Base-by-base conservation (phyloP, 2,113 vertebrate genomes). In the Synchiropus splendidus region DNA sequence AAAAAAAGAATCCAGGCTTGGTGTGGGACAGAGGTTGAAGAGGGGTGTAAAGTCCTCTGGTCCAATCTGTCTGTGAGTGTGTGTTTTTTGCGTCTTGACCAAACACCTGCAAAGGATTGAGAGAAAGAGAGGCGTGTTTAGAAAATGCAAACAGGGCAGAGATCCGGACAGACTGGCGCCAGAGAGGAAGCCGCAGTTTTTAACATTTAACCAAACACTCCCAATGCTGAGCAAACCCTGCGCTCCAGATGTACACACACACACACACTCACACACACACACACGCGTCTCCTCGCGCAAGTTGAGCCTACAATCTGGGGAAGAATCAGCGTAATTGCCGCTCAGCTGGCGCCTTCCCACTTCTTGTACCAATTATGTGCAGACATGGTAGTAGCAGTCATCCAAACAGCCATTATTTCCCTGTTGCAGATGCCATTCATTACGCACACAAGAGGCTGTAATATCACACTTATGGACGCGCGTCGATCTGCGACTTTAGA, bases 31-130 rank as follows among this genome's bases (percentile, higher is more conserved):
- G 67, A 59, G 70, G 67, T 48, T 52, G 63, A 48, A 47, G 43
- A 17, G 4, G 36, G 30, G 13, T 75, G 82, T 86, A 81, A 72
- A 83, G 68, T 85, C 81, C 78, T 79, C 72, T 72, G 78, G 82
- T 85, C 84, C 81, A 70, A 75, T 27, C 4, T 45, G 31, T 33
- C 17, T 34, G 6, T 44, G 21, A 27, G 21, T 8, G 21, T 74
- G 68, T 67, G 63, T 70, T 60, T 74, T 84, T 72, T 78, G 72
- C 54, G 77, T 84, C 82, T 83, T 82, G 83, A 83, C 78, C 78
- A 88, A 90, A 92, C 89, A 95, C 94, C 93, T 98, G 94, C 91
- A 91, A 92, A 85, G 92, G 88, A 95, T 89, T 86, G 88, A 88
- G 84, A 86, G 77, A 89, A 88, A 89, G 79, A 90, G 78, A 91